Conservation (phyloP, 1,140 invertebrate genomes). For the Cydia fagiglandana region DNA sequence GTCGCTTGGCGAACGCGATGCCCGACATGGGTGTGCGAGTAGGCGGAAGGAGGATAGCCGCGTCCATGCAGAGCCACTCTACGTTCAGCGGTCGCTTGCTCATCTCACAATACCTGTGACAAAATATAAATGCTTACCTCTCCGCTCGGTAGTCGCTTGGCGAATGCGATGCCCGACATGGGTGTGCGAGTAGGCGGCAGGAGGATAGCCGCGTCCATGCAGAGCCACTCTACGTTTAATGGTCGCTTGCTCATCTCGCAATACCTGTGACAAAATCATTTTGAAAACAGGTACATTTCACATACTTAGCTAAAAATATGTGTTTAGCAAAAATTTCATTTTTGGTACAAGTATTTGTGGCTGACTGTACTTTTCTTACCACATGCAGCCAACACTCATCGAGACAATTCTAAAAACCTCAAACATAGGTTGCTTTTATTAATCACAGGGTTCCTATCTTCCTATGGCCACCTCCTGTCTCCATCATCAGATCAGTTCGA, state of each 20-base stretch:
- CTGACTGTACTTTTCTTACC: too few species aligned
- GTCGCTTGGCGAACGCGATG: constrained; percentile 95
- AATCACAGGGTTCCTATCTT: too few species aligned
- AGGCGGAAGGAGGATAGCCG: constrained; percentile 96
- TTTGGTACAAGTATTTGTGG: too few species aligned
- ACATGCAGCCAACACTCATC: too few species aligned
- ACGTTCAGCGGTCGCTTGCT: constrained; percentile 92
- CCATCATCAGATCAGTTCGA: too few species aligned
- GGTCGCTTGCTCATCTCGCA: constrained; percentile 93
- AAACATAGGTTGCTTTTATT: too few species aligned
- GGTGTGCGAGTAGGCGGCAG: constrained; percentile 98
- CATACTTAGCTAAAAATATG: too few species aligned
- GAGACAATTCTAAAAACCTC: too few species aligned
- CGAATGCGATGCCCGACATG: constrained; percentile 97
- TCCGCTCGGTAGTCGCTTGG: constrained; percentile 96
- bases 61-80: constrained; percentile 96
- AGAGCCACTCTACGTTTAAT: constrained; percentile 94
- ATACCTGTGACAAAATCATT: constrained; percentile 73
- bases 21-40: constrained; percentile 98
- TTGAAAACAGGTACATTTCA: constrained; percentile 21
- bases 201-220: constrained; percentile 98
- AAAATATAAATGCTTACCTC: constrained; percentile 81
- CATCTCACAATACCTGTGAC: constrained; percentile 89
- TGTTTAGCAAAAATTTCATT: too few species aligned
- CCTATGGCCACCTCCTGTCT: too few species aligned